A percentile compares a stretch with the other conserved stretches of the same genome.
These are phyloP conservation scores for Bombylius major DNA, from an alignment of 2,888 invertebrate genomes.

Conservation along the genomic window DNA sequence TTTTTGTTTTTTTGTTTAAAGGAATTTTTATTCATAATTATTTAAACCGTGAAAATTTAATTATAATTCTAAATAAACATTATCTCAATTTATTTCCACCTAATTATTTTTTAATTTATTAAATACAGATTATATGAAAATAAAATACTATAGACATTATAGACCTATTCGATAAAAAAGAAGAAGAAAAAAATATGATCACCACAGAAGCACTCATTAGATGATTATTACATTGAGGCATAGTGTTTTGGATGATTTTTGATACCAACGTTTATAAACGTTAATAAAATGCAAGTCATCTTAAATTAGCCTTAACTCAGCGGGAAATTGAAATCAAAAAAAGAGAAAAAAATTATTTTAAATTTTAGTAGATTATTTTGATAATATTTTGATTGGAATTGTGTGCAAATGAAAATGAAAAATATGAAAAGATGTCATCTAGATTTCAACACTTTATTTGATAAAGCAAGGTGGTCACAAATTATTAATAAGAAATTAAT, in stretches of 20 bases:
- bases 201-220: background rate
- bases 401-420: too few relatives aligned
- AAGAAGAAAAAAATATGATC: background rate
- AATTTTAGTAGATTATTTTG: too few relatives aligned
- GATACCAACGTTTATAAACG: background rate
- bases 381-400: too few relatives aligned
- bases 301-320: constrained; percentile 5
- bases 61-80: background rate
- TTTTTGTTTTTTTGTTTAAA: too few relatives aligned
- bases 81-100: constrained; percentile 3
- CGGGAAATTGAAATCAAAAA: background rate
- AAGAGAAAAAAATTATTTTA: too few relatives aligned
- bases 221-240: background rate
- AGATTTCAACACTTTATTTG: too few relatives aligned
- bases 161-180: background rate
- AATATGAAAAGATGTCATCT: too few relatives aligned
- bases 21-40: background rate
- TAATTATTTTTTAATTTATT: constrained; percentile 10
- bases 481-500: too few relatives aligned
- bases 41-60: background rate
- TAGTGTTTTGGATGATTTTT: background rate
- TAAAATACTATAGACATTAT: background rate
- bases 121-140: constrained; percentile 1
- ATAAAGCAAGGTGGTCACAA: too few relatives aligned
- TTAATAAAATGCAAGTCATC: constrained; percentile 5